Conservation (phyloP, 2,888 invertebrate species). For the Eupeodes luniger region DNA sequence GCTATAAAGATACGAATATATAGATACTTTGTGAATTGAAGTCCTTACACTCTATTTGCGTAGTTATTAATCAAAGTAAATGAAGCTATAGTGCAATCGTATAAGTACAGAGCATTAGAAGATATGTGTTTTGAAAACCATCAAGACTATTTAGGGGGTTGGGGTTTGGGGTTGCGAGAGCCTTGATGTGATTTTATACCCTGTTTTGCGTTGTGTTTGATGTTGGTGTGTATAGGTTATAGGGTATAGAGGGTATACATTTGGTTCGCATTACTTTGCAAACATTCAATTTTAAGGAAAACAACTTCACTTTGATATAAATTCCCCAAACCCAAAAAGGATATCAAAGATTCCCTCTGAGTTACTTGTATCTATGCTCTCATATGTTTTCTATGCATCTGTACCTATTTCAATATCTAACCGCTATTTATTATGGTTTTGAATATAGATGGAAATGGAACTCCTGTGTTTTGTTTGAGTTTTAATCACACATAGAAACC, state of each 20-base stretch:
- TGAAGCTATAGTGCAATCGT: constrained; percentile 48
- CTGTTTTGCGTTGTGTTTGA: not conserved
- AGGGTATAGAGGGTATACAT: not conserved
- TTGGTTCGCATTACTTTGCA: constrained; percentile 64
- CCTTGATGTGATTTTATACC: constrained; percentile 10
- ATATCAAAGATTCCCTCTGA: constrained; percentile 21
- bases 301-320: constrained; percentile 63
- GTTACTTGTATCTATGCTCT: not conserved
- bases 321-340: constrained; percentile 10
- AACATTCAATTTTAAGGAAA: constrained; percentile 67
- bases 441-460: constrained; percentile 32
- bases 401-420: constrained; percentile 45
- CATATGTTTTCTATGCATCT: not conserved
- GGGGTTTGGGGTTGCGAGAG: not conserved
- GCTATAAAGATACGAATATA: not conserved
- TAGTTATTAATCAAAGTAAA: constrained; percentile 72
- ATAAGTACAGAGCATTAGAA: constrained; percentile 28
- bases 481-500: constrained; percentile 23
- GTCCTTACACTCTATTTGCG: constrained; percentile 30
- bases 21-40: not conserved
- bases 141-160: not conserved
- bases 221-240: not conserved
- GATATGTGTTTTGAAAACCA: constrained; percentile 18
- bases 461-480: constrained; percentile 56
- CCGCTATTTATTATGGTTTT: constrained; percentile 65